Base-by-base conservation (phyloP, 2,113 vertebrate genomes). In the Paramisgurnus dabryanus region DNA sequence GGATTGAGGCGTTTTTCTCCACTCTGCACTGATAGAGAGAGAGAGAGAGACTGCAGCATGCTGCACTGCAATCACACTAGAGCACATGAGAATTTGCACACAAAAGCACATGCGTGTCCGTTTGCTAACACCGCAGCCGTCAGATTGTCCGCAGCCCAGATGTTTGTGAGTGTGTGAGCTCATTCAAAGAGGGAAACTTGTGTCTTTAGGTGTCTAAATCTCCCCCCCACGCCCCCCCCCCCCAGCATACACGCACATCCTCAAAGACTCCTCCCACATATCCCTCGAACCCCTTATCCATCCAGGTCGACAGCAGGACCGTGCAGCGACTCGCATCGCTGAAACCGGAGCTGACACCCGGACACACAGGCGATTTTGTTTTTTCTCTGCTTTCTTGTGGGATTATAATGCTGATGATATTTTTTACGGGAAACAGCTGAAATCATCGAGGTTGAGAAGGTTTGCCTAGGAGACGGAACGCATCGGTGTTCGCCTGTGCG, bases 41-140 rank as follows among this genome's bases (percentile, higher is more conserved):
- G 84, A 88, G 91, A 90, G 78, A 89, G 92, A 58, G 93, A 92
- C 88, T 94, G 93, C 76, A 91, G 92, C 93, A 93, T 92, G 90
- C 94, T 94, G 66, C 94, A 93, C 80, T 91, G 93, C 58, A 82
- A 90, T 79, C 89, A 87, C 81, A 94, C 93, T 87, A 83, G 87
- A 84, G 84, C 83, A 85, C 87, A 88, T 49, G 80, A 80, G 87
- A 85, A 88, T 64, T 81, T 75, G 78, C 2, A 49, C 80, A 85
- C 80, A 84, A 78, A 85, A n/a, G 27, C 43, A 64, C n/a, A 79
- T 39, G 80, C 17, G 34, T 68, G 79, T 73, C 45, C 45, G 64
- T 74, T 68, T 45, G 43, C 43, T 57, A 41, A 39, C 39, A 34
- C n/a, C 64, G 77, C 67, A 78, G 45, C 73, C 50, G 12, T 71